Evolutionary conservation across 2,888 invertebrate genomes (phyloP).

Genomic region (Enoplolaimus lenunculus): DNA sequence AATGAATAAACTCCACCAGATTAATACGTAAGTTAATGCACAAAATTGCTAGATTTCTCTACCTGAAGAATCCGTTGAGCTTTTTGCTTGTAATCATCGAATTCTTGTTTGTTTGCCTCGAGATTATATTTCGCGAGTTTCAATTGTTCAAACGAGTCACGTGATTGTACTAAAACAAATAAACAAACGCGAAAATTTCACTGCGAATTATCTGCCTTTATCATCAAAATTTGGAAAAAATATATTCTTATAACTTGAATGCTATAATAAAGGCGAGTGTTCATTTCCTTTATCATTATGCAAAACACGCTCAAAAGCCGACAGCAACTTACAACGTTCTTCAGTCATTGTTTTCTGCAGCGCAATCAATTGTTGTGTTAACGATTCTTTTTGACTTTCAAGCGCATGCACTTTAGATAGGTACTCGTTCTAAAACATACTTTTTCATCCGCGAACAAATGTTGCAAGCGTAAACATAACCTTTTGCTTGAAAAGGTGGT

Average conservation of each 20-base stretch:
- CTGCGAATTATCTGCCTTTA: no score
- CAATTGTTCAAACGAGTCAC: slow-evolving; percentile 39
- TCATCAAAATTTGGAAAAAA: no score
- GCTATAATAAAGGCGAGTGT: no score
- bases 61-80: slow-evolving; percentile 61
- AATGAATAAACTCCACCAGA: no score
- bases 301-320: no score
- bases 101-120: slow-evolving; percentile 49
- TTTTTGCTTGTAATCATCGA: slow-evolving; percentile 62
- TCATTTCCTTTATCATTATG: no score
- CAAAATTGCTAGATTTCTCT: not conserved
- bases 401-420: not conserved
- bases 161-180: slow-evolving; percentile 21
- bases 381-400: not conserved
- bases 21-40: no score
- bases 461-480: slow-evolving; percentile 43
- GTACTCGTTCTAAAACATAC: slow-evolving; percentile 25
- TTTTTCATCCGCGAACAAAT: slow-evolving; percentile 44
- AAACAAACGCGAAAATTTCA: no score
- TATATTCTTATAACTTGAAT: no score
- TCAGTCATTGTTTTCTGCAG: slow-evolving; percentile 13
- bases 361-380: not conserved
- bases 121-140: slow-evolving; percentile 42
- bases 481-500: no score
- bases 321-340: slow-evolving; percentile 4